Evolutionary conservation across 92 coral and sea anemone genomes (phyloP), one percentile per base, ranked within the genome.

Genomic region (Zoanthus sansibaricus): DNA sequence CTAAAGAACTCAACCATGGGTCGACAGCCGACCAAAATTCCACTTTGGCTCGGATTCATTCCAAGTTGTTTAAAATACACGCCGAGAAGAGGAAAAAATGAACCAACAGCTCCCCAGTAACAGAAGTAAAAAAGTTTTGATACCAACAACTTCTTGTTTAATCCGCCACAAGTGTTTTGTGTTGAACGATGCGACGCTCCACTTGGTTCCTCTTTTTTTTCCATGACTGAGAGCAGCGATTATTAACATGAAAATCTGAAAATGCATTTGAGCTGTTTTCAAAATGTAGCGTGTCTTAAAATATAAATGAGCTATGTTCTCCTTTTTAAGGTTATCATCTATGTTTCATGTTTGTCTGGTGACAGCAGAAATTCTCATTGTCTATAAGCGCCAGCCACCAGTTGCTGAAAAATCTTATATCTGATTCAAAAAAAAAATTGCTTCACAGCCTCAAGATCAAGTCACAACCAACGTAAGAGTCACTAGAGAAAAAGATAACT

Each of bases 51-150:
- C 2, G 99, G 98, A 64, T 94, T 97, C 99, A 97, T 97, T 13
- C 99, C 99, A 31, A 97, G 97, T 77, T 97, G 99, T 88, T 97
- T 97, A 84, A 97, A 97, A 84, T 97, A 97, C 52, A 97, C 99
- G 42, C 99, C 99, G 31, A 97, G 94, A 62, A 97, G 95, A 32
- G 99, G 99, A 52, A 97, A 96, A 91, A 97, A 95, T 71, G 98
- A 97, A 12, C 99, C 99, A 78, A 97, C 98, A 5, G 99, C 99
- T 88, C 99, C 99, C 99, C 99, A 97, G 89, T 97, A 97, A 90
- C 98, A 97, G 88, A 97, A 97, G 90, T 97, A 97, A 82, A 97
- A 97, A 46, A 95, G 74, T 72, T 97, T 97, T 13, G 99, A 97
- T 74, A 95, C 98, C 77, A 97, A 86, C 12, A 97, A 93, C 47